Evolutionary conservation across 2,888 invertebrate genomes (phyloP), one percentile per base, ranked within the genome.

Genomic region (Catocala fraxini): DNA sequence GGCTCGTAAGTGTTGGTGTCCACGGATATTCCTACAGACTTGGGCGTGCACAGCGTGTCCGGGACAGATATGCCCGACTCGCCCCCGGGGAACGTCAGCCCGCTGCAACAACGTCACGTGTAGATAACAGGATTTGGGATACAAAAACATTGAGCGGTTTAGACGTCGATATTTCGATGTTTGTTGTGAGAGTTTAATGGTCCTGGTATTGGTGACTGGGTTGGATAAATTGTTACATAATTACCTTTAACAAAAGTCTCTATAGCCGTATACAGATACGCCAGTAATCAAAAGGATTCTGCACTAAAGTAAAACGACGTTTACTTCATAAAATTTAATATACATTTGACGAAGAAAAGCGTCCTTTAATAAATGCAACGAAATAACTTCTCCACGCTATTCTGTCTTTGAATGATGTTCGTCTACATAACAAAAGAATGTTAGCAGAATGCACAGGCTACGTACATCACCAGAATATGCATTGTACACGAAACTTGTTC

Each of bases 1-100:
- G 98, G 98, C 88, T 99, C 98, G 85, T 98, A 98, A 5, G 98
- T 97, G 91, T 98, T 98, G 67, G 98, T 96, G 89, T 98, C 98
- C 84, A 98, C 98, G 80, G 98, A 98, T 81, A 99, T 97, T 69
- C 98, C 99, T 35, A 98, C 97, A 1, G 99, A 97, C 89, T 98
- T 97, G 33, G 97, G 96, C 43, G 98, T 99, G 94, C 99, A 99
- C 73, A 99, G 97, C 46, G 98, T 98, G 82, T 98, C 97, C 1
- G 98, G 98, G 33, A 98, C 97, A 0, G 99, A 98, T 95, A 99
- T 98, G 6, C 99, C 99, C 6, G 98, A 97, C 88, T 99, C 98
- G 13, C 97, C 97, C n/a, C 97, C 97, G 61, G 96, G 95, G 90
- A 98, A 98, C 51, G 96, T 96, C 84, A 97, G 96, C 9, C 98